Percentiles rank a stretch among this genome's conserved stretches.
phyloP scores from a whole-genome alignment of 2,797 vertebrate genomes.

The Catharus ustulatus region DNA sequence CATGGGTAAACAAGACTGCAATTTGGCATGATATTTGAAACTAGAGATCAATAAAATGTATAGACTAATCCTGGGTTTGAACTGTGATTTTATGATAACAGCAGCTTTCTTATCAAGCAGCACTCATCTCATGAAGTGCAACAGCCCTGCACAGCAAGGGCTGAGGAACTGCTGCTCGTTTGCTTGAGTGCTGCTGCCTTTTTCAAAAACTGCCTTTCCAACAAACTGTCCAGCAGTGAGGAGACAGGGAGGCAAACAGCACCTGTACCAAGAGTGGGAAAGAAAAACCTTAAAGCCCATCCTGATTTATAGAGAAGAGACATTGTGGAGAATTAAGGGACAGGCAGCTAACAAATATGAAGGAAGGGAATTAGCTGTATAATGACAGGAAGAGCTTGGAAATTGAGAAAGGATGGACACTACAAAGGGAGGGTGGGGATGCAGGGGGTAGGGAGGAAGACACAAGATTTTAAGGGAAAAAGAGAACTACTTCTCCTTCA shows the following conservation, averaged over 20 bases:
- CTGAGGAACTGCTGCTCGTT: neutral
- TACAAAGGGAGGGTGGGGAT: neutral
- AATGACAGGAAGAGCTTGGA: neutral
- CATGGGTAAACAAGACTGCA: neutral
- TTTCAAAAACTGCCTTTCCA: neutral
- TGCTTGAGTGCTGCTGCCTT: neutral
- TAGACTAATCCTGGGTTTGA: neutral
- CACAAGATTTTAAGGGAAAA: neutral
- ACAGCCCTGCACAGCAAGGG: neutral
- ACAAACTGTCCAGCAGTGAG: neutral
- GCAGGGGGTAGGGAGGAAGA: neutral
- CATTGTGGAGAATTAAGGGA: neutral
- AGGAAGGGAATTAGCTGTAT: neutral
- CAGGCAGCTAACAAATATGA: neutral
- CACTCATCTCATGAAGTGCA: neutral
- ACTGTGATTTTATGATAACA: neutral
- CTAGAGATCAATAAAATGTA: neutral
- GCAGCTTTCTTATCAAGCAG: neutral
- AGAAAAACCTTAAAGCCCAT: neutral
- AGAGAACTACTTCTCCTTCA: neutral
- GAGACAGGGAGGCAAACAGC: neutral
- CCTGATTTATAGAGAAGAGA: neutral
- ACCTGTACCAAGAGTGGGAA: accelerated
- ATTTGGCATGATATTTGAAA: neutral
- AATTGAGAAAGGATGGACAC: neutral